Conservation (phyloP, 2,888 invertebrate species). For the Gisinianus flammeolus region DNA sequence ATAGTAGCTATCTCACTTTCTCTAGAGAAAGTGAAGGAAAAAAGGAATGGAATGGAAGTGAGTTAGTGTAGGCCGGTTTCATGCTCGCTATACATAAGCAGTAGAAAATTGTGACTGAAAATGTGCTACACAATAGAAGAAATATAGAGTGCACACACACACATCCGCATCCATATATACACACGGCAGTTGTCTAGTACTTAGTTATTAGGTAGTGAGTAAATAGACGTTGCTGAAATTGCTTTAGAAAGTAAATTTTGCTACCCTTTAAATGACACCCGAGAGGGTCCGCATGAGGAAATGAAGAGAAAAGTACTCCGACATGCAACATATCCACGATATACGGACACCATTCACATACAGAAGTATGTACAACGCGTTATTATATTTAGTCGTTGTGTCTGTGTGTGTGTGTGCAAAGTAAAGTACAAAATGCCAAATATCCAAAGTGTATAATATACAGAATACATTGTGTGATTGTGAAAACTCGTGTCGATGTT, state of each 20-base stretch:
- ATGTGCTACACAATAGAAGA: not conserved
- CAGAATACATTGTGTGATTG: too few species aligned
- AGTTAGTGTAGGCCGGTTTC: too few species aligned
- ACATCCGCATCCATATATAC: too few species aligned
- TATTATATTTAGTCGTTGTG: too few species aligned
- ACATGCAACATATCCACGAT: not conserved
- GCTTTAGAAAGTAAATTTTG: conserved; percentile 22
- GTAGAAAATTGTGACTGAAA: not conserved
- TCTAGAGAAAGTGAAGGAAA: too few species aligned
- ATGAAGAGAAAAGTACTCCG: conserved; percentile 18
- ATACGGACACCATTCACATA: not conserved
- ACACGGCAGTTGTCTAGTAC: too few species aligned
- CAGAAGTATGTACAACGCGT: too few species aligned
- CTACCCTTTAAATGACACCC: conserved; percentile 35
- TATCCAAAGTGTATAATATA: too few species aligned
- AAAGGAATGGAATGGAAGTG: too few species aligned
- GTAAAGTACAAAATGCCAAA: not conserved
- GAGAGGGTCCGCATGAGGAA: not conserved
- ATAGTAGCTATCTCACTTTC: too few species aligned
- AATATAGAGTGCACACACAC: not conserved
- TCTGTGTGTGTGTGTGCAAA: conserved; percentile 1
- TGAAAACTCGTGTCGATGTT: too few species aligned
- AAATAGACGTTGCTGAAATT: conserved; percentile 16
- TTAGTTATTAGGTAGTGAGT: not conserved
- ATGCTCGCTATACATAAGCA: too few species aligned